These are phyloP conservation scores for Hypomecis atomaria DNA, from an alignment of 2,888 invertebrate species.

Conservation along the genomic window DNA sequence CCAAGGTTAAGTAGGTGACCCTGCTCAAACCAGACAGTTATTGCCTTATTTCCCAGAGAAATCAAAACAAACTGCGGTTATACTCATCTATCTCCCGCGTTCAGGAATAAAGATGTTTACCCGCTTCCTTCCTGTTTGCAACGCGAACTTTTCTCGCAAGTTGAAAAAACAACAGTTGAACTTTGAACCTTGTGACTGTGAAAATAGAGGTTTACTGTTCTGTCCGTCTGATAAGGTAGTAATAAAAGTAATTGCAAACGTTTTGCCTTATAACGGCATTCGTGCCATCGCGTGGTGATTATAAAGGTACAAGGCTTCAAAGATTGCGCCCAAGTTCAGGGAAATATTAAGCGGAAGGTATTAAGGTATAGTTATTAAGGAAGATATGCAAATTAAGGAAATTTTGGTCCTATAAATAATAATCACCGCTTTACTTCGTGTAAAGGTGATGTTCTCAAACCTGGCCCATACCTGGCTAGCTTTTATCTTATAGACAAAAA, in stretches of 20 bases:
- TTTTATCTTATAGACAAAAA: too few species aligned
- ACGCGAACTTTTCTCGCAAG: slow-evolving; percentile 3
- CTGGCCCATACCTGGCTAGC: too few species aligned
- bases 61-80: slow-evolving; percentile 30
- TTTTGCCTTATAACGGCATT: slow-evolving; percentile 7
- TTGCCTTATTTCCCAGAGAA: slow-evolving; percentile 23
- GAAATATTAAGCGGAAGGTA: slow-evolving; percentile 3
- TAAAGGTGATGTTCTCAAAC: too few species aligned
- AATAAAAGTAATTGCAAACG: slow-evolving; percentile 20
- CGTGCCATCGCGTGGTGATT: neutral
- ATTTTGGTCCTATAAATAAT: neutral
- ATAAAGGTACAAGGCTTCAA: slow-evolving; percentile 1
- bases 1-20: slow-evolving; percentile 30
- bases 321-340: slow-evolving; percentile 7
- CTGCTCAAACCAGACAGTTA: slow-evolving; percentile 20
- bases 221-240: slow-evolving; percentile 7
- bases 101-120: slow-evolving; percentile 30
- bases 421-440: neutral
- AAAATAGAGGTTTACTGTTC: slow-evolving; percentile 2
- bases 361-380: neutral
- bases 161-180: neutral
- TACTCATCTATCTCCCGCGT: slow-evolving; percentile 22
- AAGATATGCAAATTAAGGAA: slow-evolving; percentile 1
- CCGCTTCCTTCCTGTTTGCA: slow-evolving; percentile 22
- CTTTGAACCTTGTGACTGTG: slow-evolving; percentile 1